Evolutionary conservation across 2,113 vertebrate species (phyloP).

Genomic region (Melanerpes aurifrons): DNA sequence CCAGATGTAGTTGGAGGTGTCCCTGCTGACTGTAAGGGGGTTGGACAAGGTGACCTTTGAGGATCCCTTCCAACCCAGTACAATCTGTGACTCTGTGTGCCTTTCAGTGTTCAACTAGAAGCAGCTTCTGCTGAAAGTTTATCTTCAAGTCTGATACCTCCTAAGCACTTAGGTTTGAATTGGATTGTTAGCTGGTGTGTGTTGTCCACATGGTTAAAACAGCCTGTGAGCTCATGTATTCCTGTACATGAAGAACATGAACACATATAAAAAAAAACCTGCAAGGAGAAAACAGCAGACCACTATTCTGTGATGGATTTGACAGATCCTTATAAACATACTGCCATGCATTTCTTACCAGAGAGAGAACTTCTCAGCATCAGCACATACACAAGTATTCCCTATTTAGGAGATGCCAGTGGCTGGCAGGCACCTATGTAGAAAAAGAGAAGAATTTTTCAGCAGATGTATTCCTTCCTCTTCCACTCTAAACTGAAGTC

Average conservation of each 20-base stretch:
- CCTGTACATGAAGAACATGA: neutral
- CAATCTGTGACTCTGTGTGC: neutral
- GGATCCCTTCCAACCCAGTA: too few species aligned
- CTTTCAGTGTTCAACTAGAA: neutral
- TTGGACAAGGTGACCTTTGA: too few species aligned
- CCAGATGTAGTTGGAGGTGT: too few species aligned
- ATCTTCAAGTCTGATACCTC: neutral
- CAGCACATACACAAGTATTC: neutral
- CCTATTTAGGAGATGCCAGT: neutral
- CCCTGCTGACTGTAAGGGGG: too few species aligned
- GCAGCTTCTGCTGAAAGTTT: neutral
- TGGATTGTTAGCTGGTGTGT: neutral
- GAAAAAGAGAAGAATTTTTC: neutral
- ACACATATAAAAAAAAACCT: neutral
- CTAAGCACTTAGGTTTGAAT: neutral
- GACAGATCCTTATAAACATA: neutral
- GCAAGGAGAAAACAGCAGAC: neutral
- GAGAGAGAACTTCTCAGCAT: neutral
- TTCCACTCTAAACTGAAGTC: neutral
- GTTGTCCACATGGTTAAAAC: neutral
- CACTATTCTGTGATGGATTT: neutral
- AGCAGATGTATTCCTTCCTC: neutral
- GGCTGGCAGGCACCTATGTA: neutral
- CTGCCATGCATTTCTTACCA: neutral
- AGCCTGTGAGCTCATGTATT: fast-evolving